These are phyloP conservation scores for Hydropsyche betteni DNA, from an alignment of 2,888 invertebrate species.

Conservation along the genomic window DNA sequence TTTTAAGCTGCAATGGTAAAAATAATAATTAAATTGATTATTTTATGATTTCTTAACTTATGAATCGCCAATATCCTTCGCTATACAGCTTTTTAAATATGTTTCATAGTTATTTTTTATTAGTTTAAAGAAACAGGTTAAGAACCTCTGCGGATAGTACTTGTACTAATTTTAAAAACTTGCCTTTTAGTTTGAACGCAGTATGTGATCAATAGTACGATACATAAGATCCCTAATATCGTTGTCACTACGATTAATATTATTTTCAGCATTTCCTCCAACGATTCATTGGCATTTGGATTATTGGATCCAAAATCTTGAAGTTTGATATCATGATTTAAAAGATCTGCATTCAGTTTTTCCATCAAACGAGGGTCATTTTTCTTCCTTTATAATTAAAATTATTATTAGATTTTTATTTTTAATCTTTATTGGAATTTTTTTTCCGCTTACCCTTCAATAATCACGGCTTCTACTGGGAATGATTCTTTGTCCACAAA, in stretches of 20 bases:
- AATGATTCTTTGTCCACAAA: conserved; percentile 66
- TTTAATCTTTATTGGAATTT: background rate
- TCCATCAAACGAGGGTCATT: conserved; percentile 62
- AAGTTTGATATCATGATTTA: conserved; percentile 57
- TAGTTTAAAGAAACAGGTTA: too few relatives aligned
- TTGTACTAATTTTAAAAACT: background rate
- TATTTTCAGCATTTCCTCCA: conserved; percentile 61
- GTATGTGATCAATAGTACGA: conserved; percentile 66
- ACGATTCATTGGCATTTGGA: conserved; percentile 56
- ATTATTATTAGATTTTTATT: background rate
- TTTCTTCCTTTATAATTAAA: conserved; percentile 57
- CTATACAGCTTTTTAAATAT: too few relatives aligned
- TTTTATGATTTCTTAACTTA: too few relatives aligned
- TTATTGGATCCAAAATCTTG: conserved; percentile 62
- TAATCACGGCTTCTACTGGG: conserved; percentile 64
- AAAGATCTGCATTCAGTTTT: conserved; percentile 59
- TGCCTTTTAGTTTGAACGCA: conserved; percentile 69
- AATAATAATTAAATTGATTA: too few relatives aligned
- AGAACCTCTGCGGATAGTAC: too few relatives aligned
- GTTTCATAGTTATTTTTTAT: too few relatives aligned
- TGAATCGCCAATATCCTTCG: too few relatives aligned
- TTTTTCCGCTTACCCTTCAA: conserved; percentile 62
- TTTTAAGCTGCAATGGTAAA: conserved; percentile 61
- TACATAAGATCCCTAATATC: conserved; percentile 64
- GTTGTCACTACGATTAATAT: conserved; percentile 65